Evolutionary conservation across 2,888 invertebrate species (phyloP), one percentile per base, ranked within the genome.

Genomic region (Orthosia cruda): DNA sequence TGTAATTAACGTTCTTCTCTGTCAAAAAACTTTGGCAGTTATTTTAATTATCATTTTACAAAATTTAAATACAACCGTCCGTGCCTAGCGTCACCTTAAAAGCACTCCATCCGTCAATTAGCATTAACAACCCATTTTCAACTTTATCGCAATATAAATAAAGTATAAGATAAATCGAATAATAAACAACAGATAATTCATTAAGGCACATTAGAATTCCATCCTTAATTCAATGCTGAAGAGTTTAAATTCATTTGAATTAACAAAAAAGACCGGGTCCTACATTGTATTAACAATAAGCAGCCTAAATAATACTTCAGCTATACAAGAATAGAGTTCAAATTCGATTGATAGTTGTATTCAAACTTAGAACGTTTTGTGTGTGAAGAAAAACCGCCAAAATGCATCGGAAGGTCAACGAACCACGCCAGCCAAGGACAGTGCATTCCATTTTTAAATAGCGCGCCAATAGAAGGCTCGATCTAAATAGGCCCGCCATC

Each of bases 401-500:
- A 96, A 96, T 96, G 96, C 96, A 96, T 95, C 94, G 95, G 94
- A 95, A 96, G 96, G 96, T 96, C 95, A 92, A 96, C 94, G 96
- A 95, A 95, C 96, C 92, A 90, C 78, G 91, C 90, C 89, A 93
- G 91, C 96, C 96, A 96, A 96, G 96, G 96, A 96, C 96, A 96
- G 95, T 94, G 96, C 96, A 96, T 96, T 96, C 95, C 95, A 95
- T 96, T 96, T 96, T 96, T 96, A 95, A 96, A 96, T 96, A 96
- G 96, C 96, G 93, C 94, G 92, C 96, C 96, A 95, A 96, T 96
- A 96, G 96, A 95, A 94, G 93, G 94, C 94, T 92, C 92, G 93
- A 94, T 96, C 96, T 96, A 96, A 96, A 96, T 96, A 96, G 95
- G 93, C 87, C 94, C 92, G 96, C 96, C 96, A 96, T 96, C 94